Base-by-base conservation (phyloP, 1,140 invertebrate species). In the Marisa cornuarietis region DNA sequence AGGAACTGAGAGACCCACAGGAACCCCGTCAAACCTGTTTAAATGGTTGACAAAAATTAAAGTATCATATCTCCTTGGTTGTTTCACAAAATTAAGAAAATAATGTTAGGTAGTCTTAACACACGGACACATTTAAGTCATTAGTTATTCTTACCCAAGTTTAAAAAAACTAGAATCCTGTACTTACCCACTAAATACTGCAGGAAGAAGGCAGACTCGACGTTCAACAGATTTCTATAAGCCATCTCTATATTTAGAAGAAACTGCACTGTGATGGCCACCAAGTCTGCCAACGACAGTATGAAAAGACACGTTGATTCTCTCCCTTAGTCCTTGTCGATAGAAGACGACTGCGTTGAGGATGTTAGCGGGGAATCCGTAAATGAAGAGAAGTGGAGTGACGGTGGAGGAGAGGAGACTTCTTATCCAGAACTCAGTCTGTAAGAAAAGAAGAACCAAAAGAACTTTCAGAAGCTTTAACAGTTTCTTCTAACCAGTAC, bases 241-340 rank as follows among this genome's bases (percentile, higher is more conserved):
- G 58, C 9, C 54, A 49, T 76, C 62, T 76, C 74, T 26, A 1
- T 63, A 22, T 76, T 51, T 0, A 76, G 18, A 1, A 76, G 20
- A 20, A 76, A 76, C 16, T 20, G 61, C 24, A 65, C 18, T 0
- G 49, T 51, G 0, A 76, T 22, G 31, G 22, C 31, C n/a, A 65
- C 20, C 24, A 76, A 10, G 62, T 76, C 74, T 16, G 31, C 11
- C 3, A 66, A n/a, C 10, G 74, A 31, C 61, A 65, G 42, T n/a
- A 1, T 51, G 62, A 65, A 76, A 1, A 76, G 61, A 49, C 74
- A 76, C 61, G 62, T 76, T 76, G 62, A 76, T 76, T 26, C 74
- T 58, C 51, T 76, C 54, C 31, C 51, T 42, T 5, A 76, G 74
- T n/a, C 74, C 74, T 14, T 76, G 74, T 63, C 26, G 31, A 31